These are phyloP conservation scores for Trachurus trachurus DNA, from an alignment of 2,797 vertebrate genomes.

Conservation along the genomic window DNA sequence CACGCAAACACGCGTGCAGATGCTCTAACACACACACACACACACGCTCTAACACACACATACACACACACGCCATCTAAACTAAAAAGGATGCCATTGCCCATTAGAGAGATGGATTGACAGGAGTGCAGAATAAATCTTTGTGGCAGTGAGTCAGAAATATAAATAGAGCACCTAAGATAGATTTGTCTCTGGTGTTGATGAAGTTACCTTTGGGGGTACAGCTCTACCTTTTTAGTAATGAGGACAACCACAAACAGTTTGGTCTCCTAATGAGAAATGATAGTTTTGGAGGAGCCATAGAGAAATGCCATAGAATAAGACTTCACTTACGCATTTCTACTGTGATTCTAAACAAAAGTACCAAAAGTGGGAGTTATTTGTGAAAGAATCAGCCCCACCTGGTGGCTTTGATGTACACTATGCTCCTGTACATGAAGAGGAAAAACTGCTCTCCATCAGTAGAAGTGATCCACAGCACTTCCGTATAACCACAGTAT, in stretches of 20 bases:
- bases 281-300: constrained; percentile 78
- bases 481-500: constrained; percentile 2
- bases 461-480: constrained; percentile 21
- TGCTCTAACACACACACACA: background rate
- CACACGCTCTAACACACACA: constrained; percentile 28
- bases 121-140: constrained; percentile 87
- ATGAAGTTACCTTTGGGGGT: constrained; percentile 86
- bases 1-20: background rate
- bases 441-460: constrained; percentile 24
- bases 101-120: constrained; percentile 89
- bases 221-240: constrained; percentile 86
- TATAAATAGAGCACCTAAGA: constrained; percentile 88
- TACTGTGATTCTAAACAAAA: constrained; percentile 46
- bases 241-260: constrained; percentile 86
- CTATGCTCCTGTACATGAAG: constrained; percentile 5
- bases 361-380: constrained; percentile 43
- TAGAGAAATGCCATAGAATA: constrained; percentile 68
- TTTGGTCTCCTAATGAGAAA: constrained; percentile 85
- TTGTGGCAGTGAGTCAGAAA: constrained; percentile 86
- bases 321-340: constrained; percentile 57
- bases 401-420: constrained; percentile 83
- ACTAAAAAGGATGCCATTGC: constrained; percentile 84
- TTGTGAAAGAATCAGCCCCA: constrained; percentile 83
- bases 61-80: constrained; percentile 58
- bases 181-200: constrained; percentile 86